Conservation (phyloP, 2,888 invertebrate genomes). For the Chrysotoxum bicinctum region DNA sequence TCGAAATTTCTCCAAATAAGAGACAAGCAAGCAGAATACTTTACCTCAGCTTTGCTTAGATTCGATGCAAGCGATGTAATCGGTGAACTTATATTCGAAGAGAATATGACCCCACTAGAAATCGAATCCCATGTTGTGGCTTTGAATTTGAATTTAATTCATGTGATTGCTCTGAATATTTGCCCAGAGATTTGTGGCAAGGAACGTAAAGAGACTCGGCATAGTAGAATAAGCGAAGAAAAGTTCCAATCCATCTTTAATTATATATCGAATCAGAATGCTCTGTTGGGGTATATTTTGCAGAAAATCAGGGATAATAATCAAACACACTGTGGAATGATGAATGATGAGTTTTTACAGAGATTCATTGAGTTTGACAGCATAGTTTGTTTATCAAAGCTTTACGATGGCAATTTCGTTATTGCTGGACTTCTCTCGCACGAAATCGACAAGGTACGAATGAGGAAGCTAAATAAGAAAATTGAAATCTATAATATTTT, state of each 20-base stretch:
- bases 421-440: conserved; percentile 77
- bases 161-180: conserved; percentile 88
- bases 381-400: conserved; percentile 73
- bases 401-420: conserved; percentile 75
- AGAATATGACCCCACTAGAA: conserved; percentile 85
- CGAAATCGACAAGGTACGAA: conserved; percentile 74
- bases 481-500: conserved; percentile 47
- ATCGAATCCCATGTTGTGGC: conserved; percentile 87
- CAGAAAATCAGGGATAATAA: conserved; percentile 74
- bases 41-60: conserved; percentile 77
- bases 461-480: conserved; percentile 72
- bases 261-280: conserved; percentile 79
- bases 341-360: conserved; percentile 75
- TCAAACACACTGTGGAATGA: conserved; percentile 6
- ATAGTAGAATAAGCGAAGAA: conserved; percentile 73
- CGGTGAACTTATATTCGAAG: conserved; percentile 86
- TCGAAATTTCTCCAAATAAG: conserved; percentile 80
- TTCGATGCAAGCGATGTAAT: conserved; percentile 84
- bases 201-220: conserved; percentile 39
- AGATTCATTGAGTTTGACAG: conserved; percentile 75
- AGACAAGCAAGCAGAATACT: conserved; percentile 76
- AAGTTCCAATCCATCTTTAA: conserved; percentile 78
- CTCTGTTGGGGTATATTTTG: conserved; percentile 77
- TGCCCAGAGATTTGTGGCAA: conserved; percentile 83
- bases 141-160: conserved; percentile 88